These are phyloP conservation scores for Nymphalis polychloros DNA, from an alignment of 2,888 invertebrate genomes.

Conservation along the genomic window DNA sequence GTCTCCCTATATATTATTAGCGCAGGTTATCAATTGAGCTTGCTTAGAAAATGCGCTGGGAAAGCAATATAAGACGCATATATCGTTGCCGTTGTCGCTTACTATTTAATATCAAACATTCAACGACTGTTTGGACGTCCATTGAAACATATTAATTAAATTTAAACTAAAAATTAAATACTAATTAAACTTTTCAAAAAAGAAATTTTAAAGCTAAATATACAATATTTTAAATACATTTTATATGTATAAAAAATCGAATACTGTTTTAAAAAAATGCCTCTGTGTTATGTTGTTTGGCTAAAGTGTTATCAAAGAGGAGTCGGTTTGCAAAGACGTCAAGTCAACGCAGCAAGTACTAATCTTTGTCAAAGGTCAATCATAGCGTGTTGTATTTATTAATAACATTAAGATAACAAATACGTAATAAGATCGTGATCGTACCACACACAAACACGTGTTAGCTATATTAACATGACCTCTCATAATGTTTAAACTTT, in stretches of 20 bases:
- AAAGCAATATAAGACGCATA: neutral
- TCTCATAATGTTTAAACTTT: conserved; percentile 14
- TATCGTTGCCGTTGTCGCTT: neutral
- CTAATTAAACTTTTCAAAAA: too few relatives aligned
- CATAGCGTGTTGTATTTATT: conserved; percentile 12
- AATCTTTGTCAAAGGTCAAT: conserved; percentile 13
- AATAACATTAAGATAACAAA: conserved; percentile 25
- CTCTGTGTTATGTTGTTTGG: too few relatives aligned
- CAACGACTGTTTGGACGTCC: neutral
- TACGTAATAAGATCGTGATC: conserved; percentile 20
- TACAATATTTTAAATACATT: too few relatives aligned
- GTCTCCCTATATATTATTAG: conserved; percentile 11
- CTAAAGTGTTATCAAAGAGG: too few relatives aligned
- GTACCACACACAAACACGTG: conserved; percentile 14
- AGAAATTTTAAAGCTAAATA: too few relatives aligned
- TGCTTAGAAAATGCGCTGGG: neutral
- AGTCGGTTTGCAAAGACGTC: neutral
- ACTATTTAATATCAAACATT: conserved; percentile 10
- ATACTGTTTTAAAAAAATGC: too few relatives aligned
- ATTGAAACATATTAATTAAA: neutral
- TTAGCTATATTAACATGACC: conserved; percentile 10
- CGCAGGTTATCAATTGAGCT: conserved; percentile 1
- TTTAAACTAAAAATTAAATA: neutral
- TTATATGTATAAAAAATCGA: too few relatives aligned
- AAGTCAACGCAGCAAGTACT: neutral